Evolutionary conservation across 2,797 vertebrate genomes (phyloP).

Genomic region (Mionectes olivaceus): DNA sequence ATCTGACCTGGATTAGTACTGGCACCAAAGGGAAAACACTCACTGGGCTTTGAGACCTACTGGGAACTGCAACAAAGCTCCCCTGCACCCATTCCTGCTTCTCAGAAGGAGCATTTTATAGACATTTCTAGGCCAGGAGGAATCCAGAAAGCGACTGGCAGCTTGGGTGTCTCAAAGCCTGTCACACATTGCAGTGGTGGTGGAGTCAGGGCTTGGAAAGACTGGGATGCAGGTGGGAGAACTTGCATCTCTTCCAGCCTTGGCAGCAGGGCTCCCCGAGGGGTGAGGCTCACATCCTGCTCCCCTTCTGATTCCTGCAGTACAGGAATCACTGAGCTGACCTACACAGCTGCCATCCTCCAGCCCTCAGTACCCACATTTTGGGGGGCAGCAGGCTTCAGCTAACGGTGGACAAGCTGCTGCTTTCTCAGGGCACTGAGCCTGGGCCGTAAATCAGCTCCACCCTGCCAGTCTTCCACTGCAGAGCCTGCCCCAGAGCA

Average conservation of each 20-base stretch:
- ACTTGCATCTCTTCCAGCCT: not conserved
- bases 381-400: not conserved
- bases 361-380: fast-evolving
- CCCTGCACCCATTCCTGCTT: not conserved
- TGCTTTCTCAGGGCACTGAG: not conserved
- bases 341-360: not conserved
- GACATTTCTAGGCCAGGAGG: not conserved
- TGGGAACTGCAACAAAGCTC: not conserved
- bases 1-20: not conserved
- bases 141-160: not conserved
- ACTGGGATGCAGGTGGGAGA: not conserved
- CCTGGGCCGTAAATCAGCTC: not conserved
- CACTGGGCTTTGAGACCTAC: not conserved
- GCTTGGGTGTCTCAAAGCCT: not conserved
- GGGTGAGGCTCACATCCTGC: not conserved
- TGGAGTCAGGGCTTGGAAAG: not conserved
- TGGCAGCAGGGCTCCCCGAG: not conserved
- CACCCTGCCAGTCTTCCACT: fast-evolving
- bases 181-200: not conserved
- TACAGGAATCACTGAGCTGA: fast-evolving
- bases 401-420: not conserved
- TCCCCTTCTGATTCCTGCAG: not conserved
- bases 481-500: not conserved
- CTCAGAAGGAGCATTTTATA: not conserved
- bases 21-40: not conserved